Base-by-base conservation (phyloP, 2,113 vertebrate species). In the Elephas maximus region DNA sequence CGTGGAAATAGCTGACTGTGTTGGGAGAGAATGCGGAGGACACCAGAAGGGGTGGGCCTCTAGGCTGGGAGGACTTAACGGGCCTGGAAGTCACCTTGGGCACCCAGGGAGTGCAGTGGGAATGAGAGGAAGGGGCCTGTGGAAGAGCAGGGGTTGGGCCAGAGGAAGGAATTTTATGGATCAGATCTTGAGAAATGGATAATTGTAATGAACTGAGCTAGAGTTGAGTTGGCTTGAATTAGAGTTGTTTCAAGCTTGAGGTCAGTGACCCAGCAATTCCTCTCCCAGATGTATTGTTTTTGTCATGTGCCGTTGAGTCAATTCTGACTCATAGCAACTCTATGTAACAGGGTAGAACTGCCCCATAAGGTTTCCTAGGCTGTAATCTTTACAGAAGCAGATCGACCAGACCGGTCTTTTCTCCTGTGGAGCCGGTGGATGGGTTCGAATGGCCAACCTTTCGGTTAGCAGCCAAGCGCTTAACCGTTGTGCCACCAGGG, bases 1-100 rank as follows among this genome's bases (percentile, higher is more conserved):
- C 2, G 0, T 6, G 51, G 53, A 33, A 6, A n/a, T 6, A 71
- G 60, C 60, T 0, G 0, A 0, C 5, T 1, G 6, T 4, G 9
- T 3, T 0, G 0, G 41, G 48, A n/a, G 23, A 48, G n/a, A 11
- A 2, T 8, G 28, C 9, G 9, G 3, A 12, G 23, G 44, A 9
- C 28, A n/a, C 79, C 73, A 48, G 48, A 5, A 17, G n/a, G 33
- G 51, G 0, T 0, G 28, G 77, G 24, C 73, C 12, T 76, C 45
- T 48, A 30, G 48, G 0, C 11, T 6, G 63, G 71, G 26, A 18
- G 8, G 76, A 3, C 2, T 41, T 5, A 4, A 4, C 0, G 69
- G 8, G 7, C 2, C n/a, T 0, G 14, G 44, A 10, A 12, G 11
- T 17, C 23, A 2, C 69, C 8, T 1, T 71, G 41, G 24, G 8